phyloP scores from a whole-genome alignment of 2,888 invertebrate genomes.

The Alloscopus bannaensis region DNA sequence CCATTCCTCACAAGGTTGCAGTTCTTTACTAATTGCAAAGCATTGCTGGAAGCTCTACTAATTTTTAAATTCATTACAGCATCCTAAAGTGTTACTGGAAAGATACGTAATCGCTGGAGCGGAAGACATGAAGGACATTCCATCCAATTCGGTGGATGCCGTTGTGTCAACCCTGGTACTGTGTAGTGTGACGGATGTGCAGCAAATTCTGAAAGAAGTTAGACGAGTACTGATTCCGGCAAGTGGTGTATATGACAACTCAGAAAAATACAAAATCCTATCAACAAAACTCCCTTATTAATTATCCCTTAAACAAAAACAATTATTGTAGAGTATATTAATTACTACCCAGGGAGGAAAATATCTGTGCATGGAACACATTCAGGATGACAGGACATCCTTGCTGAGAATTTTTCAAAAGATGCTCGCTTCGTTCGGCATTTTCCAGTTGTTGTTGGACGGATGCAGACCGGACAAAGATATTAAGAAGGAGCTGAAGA shows the following conservation, averaged over 20 bases:
- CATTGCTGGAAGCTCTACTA: not conserved
- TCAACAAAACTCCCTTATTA: no score
- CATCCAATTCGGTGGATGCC: constrained; percentile 73
- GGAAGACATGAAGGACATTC: constrained; percentile 73
- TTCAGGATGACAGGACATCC: constrained; percentile 68
- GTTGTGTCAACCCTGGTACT: constrained; percentile 74
- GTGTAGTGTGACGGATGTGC: constrained; percentile 73
- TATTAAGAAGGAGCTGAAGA: constrained; percentile 62
- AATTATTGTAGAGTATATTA: not conserved
- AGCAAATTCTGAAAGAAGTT: constrained; percentile 72
- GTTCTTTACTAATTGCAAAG: constrained; percentile 65
- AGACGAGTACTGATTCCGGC: constrained; percentile 74
- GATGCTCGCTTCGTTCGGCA: constrained; percentile 60
- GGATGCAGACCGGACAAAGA: constrained; percentile 72
- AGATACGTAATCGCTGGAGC: constrained; percentile 64
- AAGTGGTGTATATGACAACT: constrained; percentile 29
- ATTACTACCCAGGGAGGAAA: constrained; percentile 72
- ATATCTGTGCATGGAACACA: constrained; percentile 74
- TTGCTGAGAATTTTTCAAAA: constrained; percentile 67
- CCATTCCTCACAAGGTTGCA: no score
- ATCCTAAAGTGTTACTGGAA: constrained; percentile 69
- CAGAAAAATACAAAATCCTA: not conserved
- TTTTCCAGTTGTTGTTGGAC: constrained; percentile 68
- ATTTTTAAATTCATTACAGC: constrained; percentile 41
- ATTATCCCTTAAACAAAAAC: no score